These are phyloP conservation scores for Callipepla squamata DNA, from an alignment of 2,113 vertebrate genomes.

Conservation along the genomic window DNA sequence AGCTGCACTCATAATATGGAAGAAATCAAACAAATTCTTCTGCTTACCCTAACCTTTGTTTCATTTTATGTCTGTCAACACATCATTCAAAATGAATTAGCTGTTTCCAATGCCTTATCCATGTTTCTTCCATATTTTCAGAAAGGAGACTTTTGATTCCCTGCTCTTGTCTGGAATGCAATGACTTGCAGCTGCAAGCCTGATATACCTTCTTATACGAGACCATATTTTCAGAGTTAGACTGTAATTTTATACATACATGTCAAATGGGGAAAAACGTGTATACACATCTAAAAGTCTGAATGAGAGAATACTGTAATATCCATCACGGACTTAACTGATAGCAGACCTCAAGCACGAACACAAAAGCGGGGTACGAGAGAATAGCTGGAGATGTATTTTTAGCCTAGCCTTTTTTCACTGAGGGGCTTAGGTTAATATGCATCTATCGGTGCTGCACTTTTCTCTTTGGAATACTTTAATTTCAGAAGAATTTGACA, in stretches of 20 bases:
- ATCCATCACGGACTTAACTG: not conserved
- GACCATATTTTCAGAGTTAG: not conserved
- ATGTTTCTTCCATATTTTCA: not conserved
- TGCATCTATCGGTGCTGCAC: not conserved
- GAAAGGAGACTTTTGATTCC: not conserved
- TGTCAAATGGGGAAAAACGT: not conserved
- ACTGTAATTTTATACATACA: not conserved
- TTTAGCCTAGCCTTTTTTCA: not conserved
- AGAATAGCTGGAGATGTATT: not conserved
- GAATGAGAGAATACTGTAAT: not conserved
- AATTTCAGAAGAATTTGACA: not conserved
- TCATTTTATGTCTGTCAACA: not conserved
- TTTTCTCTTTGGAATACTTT: not conserved
- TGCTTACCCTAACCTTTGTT: not conserved
- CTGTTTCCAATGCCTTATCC: not conserved
- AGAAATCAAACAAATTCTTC: not conserved
- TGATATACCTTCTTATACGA: rapidly evolving
- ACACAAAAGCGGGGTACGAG: not conserved
- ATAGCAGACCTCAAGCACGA: not conserved
- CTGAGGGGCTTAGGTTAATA: not conserved
- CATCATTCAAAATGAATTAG: not conserved
- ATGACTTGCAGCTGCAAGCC: not conserved
- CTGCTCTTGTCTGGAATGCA: not conserved
- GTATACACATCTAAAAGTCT: not conserved
- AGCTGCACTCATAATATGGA: not conserved